phyloP scores from a whole-genome alignment of 2,888 invertebrate genomes.

The Caenorhabditis panamensis region DNA sequence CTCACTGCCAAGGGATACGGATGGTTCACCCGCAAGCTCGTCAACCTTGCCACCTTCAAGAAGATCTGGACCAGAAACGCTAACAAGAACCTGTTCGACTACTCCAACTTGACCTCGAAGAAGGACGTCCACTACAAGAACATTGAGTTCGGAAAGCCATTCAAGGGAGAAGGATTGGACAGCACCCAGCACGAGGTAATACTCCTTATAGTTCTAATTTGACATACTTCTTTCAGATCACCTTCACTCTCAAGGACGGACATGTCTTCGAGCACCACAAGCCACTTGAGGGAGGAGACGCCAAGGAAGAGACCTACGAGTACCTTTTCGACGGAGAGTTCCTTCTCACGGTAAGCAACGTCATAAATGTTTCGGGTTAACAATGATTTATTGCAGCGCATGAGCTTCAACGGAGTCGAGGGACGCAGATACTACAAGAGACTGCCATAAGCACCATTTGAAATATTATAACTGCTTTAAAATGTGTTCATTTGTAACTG shows the following conservation, averaged over 20 bases:
- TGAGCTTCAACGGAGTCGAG: constrained; percentile 75
- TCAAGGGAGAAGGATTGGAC: constrained; percentile 78
- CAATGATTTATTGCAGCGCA: constrained; percentile 73
- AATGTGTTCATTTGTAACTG: neutral
- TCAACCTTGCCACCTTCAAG: constrained; percentile 74
- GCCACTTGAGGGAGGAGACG: constrained; percentile 68
- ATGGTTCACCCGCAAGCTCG: constrained; percentile 76
- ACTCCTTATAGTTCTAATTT: neutral
- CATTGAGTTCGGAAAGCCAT: constrained; percentile 74
- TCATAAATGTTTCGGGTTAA: too few species aligned
- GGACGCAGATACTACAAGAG: constrained; percentile 79
- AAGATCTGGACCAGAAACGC: constrained; percentile 69
- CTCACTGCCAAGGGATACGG: constrained; percentile 74
- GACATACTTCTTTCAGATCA: constrained; percentile 60
- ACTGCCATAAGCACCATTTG: constrained; percentile 19
- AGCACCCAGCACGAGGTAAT: constrained; percentile 75
- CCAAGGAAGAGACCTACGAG: constrained; percentile 79
- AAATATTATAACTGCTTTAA: constrained; percentile 16
- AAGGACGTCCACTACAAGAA: constrained; percentile 78
- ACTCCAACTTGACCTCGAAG: constrained; percentile 77
- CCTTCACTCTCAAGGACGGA: constrained; percentile 70
- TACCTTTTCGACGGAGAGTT: constrained; percentile 73
- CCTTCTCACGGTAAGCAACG: constrained; percentile 75
- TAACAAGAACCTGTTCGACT: constrained; percentile 63
- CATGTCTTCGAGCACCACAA: constrained; percentile 72